Base-by-base conservation (phyloP, 2,797 vertebrate species). In the Gymnothorax reevesii region DNA sequence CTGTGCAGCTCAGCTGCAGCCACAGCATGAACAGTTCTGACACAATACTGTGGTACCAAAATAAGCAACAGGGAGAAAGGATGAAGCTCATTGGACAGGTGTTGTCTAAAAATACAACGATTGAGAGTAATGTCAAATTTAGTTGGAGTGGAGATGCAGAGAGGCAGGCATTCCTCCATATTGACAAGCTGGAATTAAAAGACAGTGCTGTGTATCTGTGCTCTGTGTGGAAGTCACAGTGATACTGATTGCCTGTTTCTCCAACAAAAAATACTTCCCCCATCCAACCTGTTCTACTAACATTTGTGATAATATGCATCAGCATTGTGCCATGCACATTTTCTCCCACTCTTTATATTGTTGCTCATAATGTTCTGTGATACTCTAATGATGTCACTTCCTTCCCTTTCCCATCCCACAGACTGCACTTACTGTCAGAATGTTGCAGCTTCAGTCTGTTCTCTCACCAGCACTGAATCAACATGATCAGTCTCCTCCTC, bases 131-230 rank as follows among this genome's bases (percentile, higher is more conserved):
- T 33, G 15, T 17, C 0, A 85, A 86, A 9, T 84, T 86, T 4
- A 25, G 49, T 10, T 0, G 88, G 42, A 52, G 88, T 57, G 94
- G 94, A 87, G 84, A 94, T 27, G 94, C 91, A 42, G 83, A 90
- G 87, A 88, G 77, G 27, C 17, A 54, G 0, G 91, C 64, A 15
- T 55, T 20, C 87, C 92, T 95, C 25, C 87, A 90, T 0, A 42
- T 92, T 10, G 83, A 87, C 4, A 91, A 90, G n/a, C 86, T 84
- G n/a, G 90, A 89, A 57, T 42, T 87, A 3, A 88, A 57, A 60
- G 92, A 94, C 87, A 89, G 87, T 0, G 94, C 91, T 7, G 83
- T 87, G 69, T 94, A 94, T 84, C 93, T 92, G 87, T 94, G 94
- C 86, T 92, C 94, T 89, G 92, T 91, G 0, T 92, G 91, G 60